phyloP scores from a whole-genome alignment of 1,140 invertebrate genomes.

The Antheraea mylitta region DNA sequence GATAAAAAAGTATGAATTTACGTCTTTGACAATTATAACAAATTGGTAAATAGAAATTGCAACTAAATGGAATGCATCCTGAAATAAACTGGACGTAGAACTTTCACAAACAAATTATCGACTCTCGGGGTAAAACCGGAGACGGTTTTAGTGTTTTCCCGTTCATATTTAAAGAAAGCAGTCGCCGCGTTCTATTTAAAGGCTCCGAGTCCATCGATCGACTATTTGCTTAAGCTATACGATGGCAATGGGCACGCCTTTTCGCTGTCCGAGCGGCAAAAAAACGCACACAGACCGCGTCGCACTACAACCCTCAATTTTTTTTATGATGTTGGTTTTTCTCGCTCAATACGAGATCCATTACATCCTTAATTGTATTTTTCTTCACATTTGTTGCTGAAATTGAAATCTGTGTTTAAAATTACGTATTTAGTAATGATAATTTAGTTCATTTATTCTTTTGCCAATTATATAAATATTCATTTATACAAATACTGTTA shows the following conservation, averaged over 20 bases:
- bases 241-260: slow-evolving; percentile 16
- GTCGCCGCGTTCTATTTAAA: slow-evolving; percentile 12
- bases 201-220: slow-evolving; percentile 14
- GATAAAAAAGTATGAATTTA: too few relatives aligned
- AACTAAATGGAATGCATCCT: not conserved
- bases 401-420: too few relatives aligned
- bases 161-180: not conserved
- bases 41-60: not conserved
- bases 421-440: too few relatives aligned
- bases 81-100: not conserved
- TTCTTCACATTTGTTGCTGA: not conserved
- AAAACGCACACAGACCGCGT: slow-evolving; percentile 3
- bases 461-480: too few relatives aligned
- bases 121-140: not conserved
- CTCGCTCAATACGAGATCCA: not conserved
- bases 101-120: not conserved
- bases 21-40: too few relatives aligned
- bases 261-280: slow-evolving; percentile 17
- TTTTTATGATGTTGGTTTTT: not conserved
- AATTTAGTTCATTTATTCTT: too few relatives aligned
- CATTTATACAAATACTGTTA: too few relatives aligned
- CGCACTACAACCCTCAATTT: not conserved
- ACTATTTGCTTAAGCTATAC: slow-evolving; percentile 8
- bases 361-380: not conserved
- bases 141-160: not conserved